These are phyloP conservation scores for Penaeus monodon DNA, from an alignment of 2,888 invertebrate species.

Conservation along the genomic window DNA sequence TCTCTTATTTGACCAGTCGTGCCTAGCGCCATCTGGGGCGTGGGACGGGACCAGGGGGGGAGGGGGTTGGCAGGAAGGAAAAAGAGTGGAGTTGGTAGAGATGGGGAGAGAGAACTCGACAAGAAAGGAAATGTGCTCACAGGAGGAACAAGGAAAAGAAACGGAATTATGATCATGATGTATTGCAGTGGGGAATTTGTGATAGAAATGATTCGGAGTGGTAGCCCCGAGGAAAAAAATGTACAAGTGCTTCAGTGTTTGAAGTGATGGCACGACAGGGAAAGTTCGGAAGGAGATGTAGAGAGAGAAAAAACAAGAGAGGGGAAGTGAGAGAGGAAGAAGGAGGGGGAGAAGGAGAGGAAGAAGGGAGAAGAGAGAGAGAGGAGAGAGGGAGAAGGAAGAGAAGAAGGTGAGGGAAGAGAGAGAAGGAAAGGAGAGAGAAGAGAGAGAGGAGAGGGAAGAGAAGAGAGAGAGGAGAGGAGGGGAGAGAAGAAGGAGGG, in stretches of 20 bases:
- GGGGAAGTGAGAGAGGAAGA: not conserved
- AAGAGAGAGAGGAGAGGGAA: no score
- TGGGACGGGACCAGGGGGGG: not conserved
- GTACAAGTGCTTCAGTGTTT: no score
- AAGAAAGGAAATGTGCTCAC: not conserved
- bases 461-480: not conserved
- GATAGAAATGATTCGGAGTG: no score
- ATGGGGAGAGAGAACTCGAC: not conserved
- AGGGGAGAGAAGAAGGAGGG: not conserved
- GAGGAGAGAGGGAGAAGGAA: not conserved
- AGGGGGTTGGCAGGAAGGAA: not conserved
- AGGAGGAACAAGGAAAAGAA: not conserved
- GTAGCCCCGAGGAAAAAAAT: no score
- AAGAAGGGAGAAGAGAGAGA: not conserved
- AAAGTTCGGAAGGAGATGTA: not conserved
- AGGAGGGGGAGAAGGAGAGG: not conserved
- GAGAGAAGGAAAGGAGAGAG: not conserved
- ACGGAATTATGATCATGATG: no score
- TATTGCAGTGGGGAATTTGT: no score
- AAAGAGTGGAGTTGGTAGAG: slow-evolving; percentile 2
- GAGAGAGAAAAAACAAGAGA: not conserved
- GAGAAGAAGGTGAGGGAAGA: not conserved
- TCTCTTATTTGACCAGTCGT: slow-evolving; percentile 8
- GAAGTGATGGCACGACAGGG: no score
- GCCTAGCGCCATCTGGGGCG: not conserved